A percentile compares a stretch with the other conserved stretches of the same genome.
Conservation (phyloP, 2,888 invertebrate genomes). For the Lepidocyrtinus sp. region DNA sequence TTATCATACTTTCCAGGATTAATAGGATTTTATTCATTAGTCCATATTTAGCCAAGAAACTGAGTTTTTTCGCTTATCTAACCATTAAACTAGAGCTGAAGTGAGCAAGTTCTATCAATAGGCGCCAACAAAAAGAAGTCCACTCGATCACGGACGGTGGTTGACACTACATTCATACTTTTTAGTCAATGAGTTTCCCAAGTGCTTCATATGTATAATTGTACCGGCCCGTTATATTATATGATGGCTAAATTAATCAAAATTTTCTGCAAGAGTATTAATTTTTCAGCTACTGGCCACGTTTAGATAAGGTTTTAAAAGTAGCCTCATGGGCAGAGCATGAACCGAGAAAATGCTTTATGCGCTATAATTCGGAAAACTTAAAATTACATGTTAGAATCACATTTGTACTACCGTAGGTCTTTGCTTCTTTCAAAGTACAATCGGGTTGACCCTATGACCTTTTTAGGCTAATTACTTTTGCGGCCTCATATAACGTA, state of each 20-base stretch:
- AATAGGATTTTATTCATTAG: too few species aligned
- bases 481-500: background rate
- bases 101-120: too few species aligned
- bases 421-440: too few species aligned
- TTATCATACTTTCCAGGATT: too few species aligned
- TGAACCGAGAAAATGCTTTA: background rate
- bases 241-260: background rate
- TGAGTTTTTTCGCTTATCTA: too few species aligned
- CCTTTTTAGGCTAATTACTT: background rate
- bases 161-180: background rate
- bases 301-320: background rate
- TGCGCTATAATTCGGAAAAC: background rate
- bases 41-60: too few species aligned
- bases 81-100: too few species aligned
- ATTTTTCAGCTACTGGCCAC: background rate
- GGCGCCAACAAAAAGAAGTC: too few species aligned
- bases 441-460: too few species aligned
- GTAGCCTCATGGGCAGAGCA: background rate
- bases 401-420: too few species aligned
- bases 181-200: background rate
- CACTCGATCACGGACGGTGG: background rate
- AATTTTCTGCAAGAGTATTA: background rate
- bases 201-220: background rate
- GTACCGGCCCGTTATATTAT: background rate
- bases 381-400: background rate